Percentiles rank a stretch among this genome's conserved stretches.
Evolutionary conservation across 2,113 vertebrate genomes (phyloP).

Genomic region (Heterochromis multidens): DNA sequence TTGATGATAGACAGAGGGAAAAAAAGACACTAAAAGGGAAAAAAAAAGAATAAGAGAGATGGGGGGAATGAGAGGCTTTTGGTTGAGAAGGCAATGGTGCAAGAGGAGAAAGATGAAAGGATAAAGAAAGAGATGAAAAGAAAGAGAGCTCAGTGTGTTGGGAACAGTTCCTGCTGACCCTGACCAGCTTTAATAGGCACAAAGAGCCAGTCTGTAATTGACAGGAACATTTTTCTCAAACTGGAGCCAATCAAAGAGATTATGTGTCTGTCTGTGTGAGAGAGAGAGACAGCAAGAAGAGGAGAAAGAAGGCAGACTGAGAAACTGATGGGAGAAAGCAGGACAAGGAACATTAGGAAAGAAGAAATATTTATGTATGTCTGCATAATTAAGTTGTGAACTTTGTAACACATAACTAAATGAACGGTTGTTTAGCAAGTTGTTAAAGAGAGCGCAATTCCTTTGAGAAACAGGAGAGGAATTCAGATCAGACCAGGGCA

Average conservation of each 20-base stretch:
- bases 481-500: background rate
- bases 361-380: background rate
- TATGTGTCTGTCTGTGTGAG: background rate
- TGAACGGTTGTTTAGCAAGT: conserved; percentile 27
- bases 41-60: background rate
- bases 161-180: conserved; percentile 35
- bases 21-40: conserved; percentile 32
- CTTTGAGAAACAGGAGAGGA: background rate
- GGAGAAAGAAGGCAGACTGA: background rate
- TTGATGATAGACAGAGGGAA: conserved; percentile 60
- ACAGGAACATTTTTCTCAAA: conserved; percentile 36
- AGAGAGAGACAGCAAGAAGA: background rate
- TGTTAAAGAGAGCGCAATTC: conserved; percentile 17
- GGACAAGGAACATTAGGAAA: background rate
- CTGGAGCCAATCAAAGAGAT: conserved; percentile 27
- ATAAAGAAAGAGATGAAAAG: conserved; percentile 20
- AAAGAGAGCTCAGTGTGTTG: conserved; percentile 9
- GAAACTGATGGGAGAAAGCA: background rate
- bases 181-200: conserved; percentile 41
- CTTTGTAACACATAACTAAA: background rate
- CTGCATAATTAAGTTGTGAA: background rate
- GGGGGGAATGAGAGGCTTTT: conserved; percentile 6
- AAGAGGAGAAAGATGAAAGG: conserved; percentile 37
- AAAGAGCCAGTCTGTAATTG: conserved; percentile 34
- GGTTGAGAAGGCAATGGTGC: conserved; percentile 2